Base-by-base conservation (phyloP, 2,888 invertebrate species). In the Scaptomyza polygonia region DNA sequence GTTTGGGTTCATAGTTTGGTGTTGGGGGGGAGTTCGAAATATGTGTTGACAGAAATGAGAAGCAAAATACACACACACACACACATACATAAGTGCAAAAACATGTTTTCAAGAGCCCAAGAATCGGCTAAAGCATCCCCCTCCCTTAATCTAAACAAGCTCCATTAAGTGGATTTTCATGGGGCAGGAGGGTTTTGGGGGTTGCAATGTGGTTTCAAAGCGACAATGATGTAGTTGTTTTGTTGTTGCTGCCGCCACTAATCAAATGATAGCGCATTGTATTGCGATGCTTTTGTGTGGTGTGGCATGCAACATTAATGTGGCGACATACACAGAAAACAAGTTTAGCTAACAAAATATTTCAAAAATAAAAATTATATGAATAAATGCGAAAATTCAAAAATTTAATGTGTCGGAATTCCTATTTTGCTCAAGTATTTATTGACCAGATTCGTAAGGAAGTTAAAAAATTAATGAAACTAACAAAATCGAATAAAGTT, bases 31-130 rank as follows among this genome's bases (percentile, higher is more conserved):
- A n/a, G n/a, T n/a, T 4, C 14, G 5, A 7, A 12, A 34, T 43
- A 29, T 32, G 43, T 16, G 49, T 3, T 25, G 14, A 27, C 21
- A 47, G 53, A 44, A 12, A 32, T 58, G 44, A 45, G 55, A 25
- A 25, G 25, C 25, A 25, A 25, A 25, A 25, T 51, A 32, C 18
- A 48, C 30, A 48, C 32, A 18, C 9, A 18, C 30, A 8, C 16
- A 34, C 34, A 53, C 43, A 57, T 40, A 7, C 16, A 70, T 86
- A 88, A 84, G 84, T 84, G 84, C 84, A 79, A 83, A 88, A 88
- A 83, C 88, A 83, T 84, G 84, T 84, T 84, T 66, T 51, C 63
- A 65, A 65, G 65, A 67, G 58, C 57, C 57, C 45, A 36, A 7
- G 36, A 58, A 56, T 56, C 45, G 65, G 47, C 42, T 43, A 40